phyloP scores from a whole-genome alignment of 2,888 invertebrate species.

The Kuschelorhynchus macadamiae region DNA sequence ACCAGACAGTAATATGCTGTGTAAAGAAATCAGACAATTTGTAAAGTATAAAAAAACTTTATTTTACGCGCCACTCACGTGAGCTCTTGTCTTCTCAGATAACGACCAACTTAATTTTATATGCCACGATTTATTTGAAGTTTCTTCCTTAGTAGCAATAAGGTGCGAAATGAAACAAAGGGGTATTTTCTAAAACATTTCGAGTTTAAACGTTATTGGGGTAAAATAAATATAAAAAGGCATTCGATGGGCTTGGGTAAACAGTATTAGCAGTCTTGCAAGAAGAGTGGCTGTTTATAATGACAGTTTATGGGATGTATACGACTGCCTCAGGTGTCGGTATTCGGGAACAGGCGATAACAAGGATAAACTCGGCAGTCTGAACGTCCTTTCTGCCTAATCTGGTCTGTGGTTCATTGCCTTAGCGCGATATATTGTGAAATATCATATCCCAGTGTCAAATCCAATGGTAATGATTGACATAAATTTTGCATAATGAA shows the following conservation, averaged over 20 bases:
- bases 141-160: no score
- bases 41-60: no score
- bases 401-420: slow-evolving; percentile 66
- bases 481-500: slow-evolving; percentile 69
- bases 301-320: slow-evolving; percentile 61
- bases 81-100: no score
- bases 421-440: slow-evolving; percentile 64
- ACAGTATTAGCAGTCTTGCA: slow-evolving; percentile 52
- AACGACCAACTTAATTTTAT: no score
- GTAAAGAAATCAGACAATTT: no score
- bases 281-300: slow-evolving; percentile 57
- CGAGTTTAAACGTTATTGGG: slow-evolving; percentile 45
- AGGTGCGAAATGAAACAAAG: no score
- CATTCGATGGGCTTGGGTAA: slow-evolving; percentile 47
- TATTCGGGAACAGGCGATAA: slow-evolving; percentile 68
- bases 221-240: slow-evolving; percentile 50
- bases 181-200: slow-evolving; percentile 19
- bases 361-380: slow-evolving; percentile 67
- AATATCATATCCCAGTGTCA: slow-evolving; percentile 69
- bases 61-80: no score
- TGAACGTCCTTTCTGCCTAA: slow-evolving; percentile 62
- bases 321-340: slow-evolving; percentile 67
- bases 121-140: no score
- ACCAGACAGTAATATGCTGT: no score
- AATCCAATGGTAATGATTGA: slow-evolving; percentile 69